Conservation (phyloP, 2,797 vertebrate genomes). For the Argyrosomus regius region DNA sequence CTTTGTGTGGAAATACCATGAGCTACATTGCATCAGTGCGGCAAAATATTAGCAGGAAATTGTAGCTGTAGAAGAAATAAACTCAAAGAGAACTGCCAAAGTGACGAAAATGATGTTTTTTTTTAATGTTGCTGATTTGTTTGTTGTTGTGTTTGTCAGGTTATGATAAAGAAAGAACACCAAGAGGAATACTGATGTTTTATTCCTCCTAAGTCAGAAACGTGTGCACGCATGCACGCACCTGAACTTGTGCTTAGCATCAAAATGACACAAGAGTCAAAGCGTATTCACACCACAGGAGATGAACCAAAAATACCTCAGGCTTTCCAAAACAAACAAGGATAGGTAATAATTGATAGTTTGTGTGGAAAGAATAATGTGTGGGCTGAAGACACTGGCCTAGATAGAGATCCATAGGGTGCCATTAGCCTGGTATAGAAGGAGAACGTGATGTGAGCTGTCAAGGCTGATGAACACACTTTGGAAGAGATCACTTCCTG, state of each 20-base stretch:
- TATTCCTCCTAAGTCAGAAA: constrained; percentile 48
- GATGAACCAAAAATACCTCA: constrained; percentile 65
- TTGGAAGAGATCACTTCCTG: constrained; percentile 51
- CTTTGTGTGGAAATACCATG: background rate
- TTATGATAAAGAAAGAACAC: constrained; percentile 35
- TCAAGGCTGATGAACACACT: constrained; percentile 63
- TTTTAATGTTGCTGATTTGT: constrained; percentile 32
- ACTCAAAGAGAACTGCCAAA: constrained; percentile 26
- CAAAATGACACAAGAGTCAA: constrained; percentile 55
- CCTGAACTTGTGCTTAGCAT: constrained; percentile 42
- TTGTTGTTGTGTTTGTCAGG: constrained; percentile 48
- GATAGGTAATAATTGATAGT: constrained; percentile 43
- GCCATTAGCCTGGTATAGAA: constrained; percentile 68
- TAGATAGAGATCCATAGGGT: constrained; percentile 75
- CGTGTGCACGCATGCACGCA: background rate
- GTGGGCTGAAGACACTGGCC: constrained; percentile 64
- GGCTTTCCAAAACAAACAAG: constrained; percentile 51
- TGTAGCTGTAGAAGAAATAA: constrained; percentile 7
- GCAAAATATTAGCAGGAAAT: constrained; percentile 9
- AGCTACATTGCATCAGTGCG: constrained; percentile 23
- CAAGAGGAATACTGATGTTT: constrained; percentile 36
- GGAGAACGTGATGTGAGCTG: constrained; percentile 57
- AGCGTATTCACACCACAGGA: constrained; percentile 51
- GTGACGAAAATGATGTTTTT: constrained; percentile 11
- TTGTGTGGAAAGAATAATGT: constrained; percentile 50